phyloP scores from a whole-genome alignment of 2,888 invertebrate species.

The Prosapia bicincta region DNA sequence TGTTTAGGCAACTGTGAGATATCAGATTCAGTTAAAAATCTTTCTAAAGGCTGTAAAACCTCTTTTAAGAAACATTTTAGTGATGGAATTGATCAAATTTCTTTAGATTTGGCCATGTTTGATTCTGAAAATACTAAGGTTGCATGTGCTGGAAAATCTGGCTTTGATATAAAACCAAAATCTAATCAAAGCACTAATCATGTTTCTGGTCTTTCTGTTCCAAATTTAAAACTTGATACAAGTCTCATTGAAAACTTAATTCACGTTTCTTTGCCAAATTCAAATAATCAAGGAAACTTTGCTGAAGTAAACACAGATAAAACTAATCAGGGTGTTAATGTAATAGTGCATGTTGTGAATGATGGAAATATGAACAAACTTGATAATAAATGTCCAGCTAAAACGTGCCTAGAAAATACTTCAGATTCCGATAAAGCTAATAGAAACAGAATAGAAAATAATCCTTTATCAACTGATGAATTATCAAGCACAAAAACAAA shows the following conservation, averaged over 20 bases:
- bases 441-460: neutral
- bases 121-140: neutral
- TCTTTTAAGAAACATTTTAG: neutral
- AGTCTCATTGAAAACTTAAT: neutral
- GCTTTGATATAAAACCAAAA: too few relatives aligned
- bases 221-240: neutral
- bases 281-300: neutral
- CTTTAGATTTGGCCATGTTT: neutral
- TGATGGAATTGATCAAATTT: neutral
- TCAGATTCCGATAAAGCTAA: neutral
- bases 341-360: neutral
- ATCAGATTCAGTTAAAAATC: neutral
- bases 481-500: neutral
- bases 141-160: too few relatives aligned
- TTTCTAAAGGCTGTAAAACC: neutral
- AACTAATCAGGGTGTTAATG: neutral
- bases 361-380: neutral
- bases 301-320: neutral
- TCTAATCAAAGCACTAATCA: too few relatives aligned
- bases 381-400: neutral
- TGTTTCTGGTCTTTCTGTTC: neutral
- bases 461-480: neutral
- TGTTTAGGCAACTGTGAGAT: too few relatives aligned
- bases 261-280: neutral
- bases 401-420: neutral